Evolutionary conservation across 2,888 invertebrate genomes (phyloP), one percentile per base, ranked within the genome.

Genomic region (Philereme transversata): DNA sequence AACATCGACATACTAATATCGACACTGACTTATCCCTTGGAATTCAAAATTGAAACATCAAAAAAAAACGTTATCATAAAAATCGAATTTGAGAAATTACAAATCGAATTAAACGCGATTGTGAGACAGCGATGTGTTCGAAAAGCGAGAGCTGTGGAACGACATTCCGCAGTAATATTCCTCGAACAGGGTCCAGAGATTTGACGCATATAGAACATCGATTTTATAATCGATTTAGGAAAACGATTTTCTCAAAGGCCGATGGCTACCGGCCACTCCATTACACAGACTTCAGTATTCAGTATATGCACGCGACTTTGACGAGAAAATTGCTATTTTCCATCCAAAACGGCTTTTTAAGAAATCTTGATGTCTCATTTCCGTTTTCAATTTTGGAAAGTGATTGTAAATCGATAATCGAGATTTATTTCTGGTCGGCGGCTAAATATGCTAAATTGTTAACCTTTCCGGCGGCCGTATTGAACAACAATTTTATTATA

Each of bases 401-500:
- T 60, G 71, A 63, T 72, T 58, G 70, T 69, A 72, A 72, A 69
- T 61, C 67, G 62, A 57, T 73, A 68, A 66, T 66, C 59, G 66
- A 69, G 59, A 60, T 62, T 62, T 68, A 62, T 62, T 63, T 54
- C 67, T 65, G 69, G 70, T 70, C 74, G 71, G 70, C 73, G 74
- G 74, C 77, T 78, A 76, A 82, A 82, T 76, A 69, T 81, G 78
- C 82, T 83, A 87, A 87, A 85, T 83, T 72, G 80, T 81, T 82
- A 86, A 84, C 83, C 84, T 83, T 84, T 79, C 79, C 81, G 85
- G 77, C 76, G 83, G 83, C 80, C 71, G 83, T 88, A 88, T 88
- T 86, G 87, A 87, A 83, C 84, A 81, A 81, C 84, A 79, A 84
- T 88, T 88, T 90, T 88, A 87, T 87, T 86, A 90, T 90, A 91